These are phyloP conservation scores for Heterotis niloticus DNA, from an alignment of 2,113 vertebrate species.

Conservation along the genomic window DNA sequence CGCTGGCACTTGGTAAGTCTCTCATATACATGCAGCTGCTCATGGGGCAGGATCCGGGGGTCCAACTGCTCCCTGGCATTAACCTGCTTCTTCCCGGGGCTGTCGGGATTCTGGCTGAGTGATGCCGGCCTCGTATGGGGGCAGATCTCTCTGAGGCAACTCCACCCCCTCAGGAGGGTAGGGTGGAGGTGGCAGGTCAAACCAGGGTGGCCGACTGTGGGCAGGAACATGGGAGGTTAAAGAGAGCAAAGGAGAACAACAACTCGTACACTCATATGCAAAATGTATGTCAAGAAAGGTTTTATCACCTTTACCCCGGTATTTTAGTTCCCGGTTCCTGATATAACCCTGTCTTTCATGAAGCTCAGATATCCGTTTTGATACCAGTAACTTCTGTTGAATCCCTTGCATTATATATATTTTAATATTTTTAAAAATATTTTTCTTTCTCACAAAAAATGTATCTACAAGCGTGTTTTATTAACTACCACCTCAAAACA, in stretches of 20 bases:
- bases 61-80: conserved; percentile 41
- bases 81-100: conserved; percentile 12
- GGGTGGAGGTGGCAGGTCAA: conserved; percentile 90
- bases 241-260: conserved; percentile 15
- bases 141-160: conserved; percentile 71
- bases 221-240: conserved; percentile 16
- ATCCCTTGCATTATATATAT: no score
- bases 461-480: no score
- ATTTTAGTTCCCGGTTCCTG: no score
- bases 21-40: conserved; percentile 12
- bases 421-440: no score
- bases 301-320: no score
- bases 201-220: conserved; percentile 86
- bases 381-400: no score
- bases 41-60: conserved; percentile 34
- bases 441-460: no score
- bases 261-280: no score
- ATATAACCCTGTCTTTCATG: no score
- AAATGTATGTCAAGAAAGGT: no score
- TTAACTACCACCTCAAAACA: no score
- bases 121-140: conserved; percentile 69
- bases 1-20: conserved; percentile 32
- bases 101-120: conserved; percentile 30
- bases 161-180: conserved; percentile 75
- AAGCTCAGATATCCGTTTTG: no score